Conservation (phyloP, 2,113 vertebrate species). For the Pica pica region DNA sequence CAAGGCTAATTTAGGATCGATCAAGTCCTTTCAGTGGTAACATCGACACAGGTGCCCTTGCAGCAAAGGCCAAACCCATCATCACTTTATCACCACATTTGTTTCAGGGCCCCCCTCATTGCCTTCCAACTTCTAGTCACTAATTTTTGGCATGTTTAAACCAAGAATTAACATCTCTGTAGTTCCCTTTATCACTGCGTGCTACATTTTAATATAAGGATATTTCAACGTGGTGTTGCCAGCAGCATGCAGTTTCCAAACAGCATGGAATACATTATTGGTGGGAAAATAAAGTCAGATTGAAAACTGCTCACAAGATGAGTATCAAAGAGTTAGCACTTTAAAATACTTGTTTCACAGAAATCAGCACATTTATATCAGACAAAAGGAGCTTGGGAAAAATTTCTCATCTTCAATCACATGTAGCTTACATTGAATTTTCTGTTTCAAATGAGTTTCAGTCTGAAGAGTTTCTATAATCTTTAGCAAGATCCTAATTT, state of each 20-base stretch:
- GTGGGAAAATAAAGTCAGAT: constrained; percentile 42
- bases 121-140: background rate
- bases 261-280: constrained; percentile 22
- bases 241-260: constrained; percentile 45
- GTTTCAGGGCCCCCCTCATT: background rate
- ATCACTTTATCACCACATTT: background rate
- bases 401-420: background rate
- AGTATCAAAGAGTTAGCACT: background rate
- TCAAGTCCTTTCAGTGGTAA: background rate
- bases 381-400: background rate
- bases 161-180: constrained; percentile 20
- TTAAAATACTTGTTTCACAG: background rate
- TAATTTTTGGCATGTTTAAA: constrained; percentile 30
- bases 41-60: background rate
- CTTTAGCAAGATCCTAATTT: background rate
- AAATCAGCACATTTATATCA: background rate
- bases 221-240: constrained; percentile 45
- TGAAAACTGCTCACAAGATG: constrained; percentile 12
- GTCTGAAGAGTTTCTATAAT: background rate
- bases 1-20: background rate
- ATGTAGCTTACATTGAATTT: background rate
- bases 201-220: background rate
- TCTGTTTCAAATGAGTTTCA: background rate
- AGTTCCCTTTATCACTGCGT: constrained; percentile 5
- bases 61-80: constrained; percentile 20